These are phyloP conservation scores for Zeuzera pyrina DNA, from an alignment of 2,888 invertebrate species.

Conservation along the genomic window DNA sequence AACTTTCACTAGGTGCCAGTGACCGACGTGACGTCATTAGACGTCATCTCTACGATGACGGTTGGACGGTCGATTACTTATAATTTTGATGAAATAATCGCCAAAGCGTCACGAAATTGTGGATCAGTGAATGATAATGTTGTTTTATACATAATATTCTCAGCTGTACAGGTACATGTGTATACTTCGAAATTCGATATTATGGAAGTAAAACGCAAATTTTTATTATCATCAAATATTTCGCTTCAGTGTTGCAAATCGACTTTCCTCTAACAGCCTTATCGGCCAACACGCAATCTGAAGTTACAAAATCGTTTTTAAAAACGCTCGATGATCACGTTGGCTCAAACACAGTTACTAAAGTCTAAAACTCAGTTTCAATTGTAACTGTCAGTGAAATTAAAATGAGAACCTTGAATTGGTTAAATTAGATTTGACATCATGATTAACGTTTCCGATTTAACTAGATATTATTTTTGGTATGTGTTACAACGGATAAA, in stretches of 20 bases:
- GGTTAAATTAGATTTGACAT: slow-evolving; percentile 19
- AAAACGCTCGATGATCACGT: slow-evolving; percentile 1
- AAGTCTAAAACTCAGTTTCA: neutral
- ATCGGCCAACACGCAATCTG: neutral
- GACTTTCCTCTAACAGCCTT: neutral
- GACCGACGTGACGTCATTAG: slow-evolving; percentile 21
- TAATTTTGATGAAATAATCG: neutral
- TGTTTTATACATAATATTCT: no score
- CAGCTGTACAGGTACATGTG: no score
- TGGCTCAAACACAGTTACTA: no score
- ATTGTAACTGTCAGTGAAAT: slow-evolving; percentile 15
- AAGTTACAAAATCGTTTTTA: slow-evolving; percentile 1
- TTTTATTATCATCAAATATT: neutral
- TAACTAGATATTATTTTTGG: slow-evolving; percentile 17
- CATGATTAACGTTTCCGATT: slow-evolving; percentile 17
- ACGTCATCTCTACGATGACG: slow-evolving; percentile 8
- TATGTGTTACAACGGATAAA: slow-evolving; percentile 11
- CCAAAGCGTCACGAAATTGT: no score
- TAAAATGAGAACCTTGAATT: slow-evolving; percentile 21
- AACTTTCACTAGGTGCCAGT: slow-evolving; percentile 54
- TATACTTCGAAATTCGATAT: no score
- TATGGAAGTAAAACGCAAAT: neutral
- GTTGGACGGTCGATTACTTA: slow-evolving; percentile 5
- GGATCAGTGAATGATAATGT: no score
- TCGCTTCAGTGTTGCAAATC: neutral